Conservation (phyloP, 2,888 invertebrate genomes). For the Leptinotarsa juncta region DNA sequence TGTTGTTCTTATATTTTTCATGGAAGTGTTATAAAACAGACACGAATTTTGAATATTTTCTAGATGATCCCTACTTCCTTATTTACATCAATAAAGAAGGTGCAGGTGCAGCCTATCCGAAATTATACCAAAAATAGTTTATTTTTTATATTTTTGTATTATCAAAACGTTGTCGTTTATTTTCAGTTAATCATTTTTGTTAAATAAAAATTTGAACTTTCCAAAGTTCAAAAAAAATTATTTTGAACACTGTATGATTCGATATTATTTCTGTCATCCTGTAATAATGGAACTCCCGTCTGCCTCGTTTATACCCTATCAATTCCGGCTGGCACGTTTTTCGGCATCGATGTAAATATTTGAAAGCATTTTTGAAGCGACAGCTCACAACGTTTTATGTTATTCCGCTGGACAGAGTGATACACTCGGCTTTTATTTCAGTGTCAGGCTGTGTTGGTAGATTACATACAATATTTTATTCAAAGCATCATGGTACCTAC, state of each 20-base stretch:
- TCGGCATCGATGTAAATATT: slow-evolving; percentile 30
- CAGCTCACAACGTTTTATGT: slow-evolving; percentile 30
- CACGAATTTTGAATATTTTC: too few relatives aligned
- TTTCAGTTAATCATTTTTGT: too few relatives aligned
- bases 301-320: slow-evolving; percentile 18
- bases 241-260: background rate
- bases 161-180: too few relatives aligned
- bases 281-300: background rate
- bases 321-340: slow-evolving; percentile 21
- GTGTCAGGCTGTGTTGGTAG: slow-evolving; percentile 27
- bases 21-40: too few relatives aligned
- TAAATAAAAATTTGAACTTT: background rate
- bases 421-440: slow-evolving; percentile 41
- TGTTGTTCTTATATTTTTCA: too few relatives aligned
- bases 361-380: slow-evolving; percentile 29
- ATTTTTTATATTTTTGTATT: too few relatives aligned
- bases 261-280: background rate
- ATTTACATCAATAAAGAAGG: too few relatives aligned
- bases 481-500: slow-evolving; percentile 25
- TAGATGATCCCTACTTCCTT: too few relatives aligned
- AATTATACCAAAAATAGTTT: too few relatives aligned
- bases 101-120: too few relatives aligned
- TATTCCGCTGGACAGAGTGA: slow-evolving; percentile 35
- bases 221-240: background rate
- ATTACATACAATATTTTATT: slow-evolving; percentile 35